Evolutionary conservation across 2,113 vertebrate species (phyloP), one percentile per base, ranked within the genome.

Genomic region (Orycteropus afer): DNA sequence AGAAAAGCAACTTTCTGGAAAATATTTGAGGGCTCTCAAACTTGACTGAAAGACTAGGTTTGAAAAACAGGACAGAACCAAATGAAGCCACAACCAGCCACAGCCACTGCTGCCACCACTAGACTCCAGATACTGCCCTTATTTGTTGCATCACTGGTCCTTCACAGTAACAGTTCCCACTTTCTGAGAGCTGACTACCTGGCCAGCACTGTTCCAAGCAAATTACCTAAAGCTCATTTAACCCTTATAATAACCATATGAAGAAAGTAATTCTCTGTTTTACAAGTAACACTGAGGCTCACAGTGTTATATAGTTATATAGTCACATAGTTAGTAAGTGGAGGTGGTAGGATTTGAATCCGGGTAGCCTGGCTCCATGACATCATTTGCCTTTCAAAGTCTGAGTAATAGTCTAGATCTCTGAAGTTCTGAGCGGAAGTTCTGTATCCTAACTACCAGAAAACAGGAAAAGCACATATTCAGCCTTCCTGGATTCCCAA

Each of bases 1-100:
- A 59, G 29, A 73, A 71, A 78, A 37, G 71, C 34, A 83, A 95
- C 40, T 94, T 90, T 84, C 90, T 84, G 73, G 55, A 80, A 63
- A 2, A 2, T 69, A 55, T 4, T 76, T 34, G 71, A 67, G 73
- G 86, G 32, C 49, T 91, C 22, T 69, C 34, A 82, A 59, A 86
- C 32, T 40, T 87, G 45, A 87, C 42, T 20, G 2, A n/a, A 89
- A 57, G n/a, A 11, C 32, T 82, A 4, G 29, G 4, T 79, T n/a
- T 73, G 45, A 25, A 71, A 61, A 92, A 81, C 4, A 45, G 25
- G 14, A 74, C 4, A 51, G 87, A 88, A 85, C 7, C 25, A 47
- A 95, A 80, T 42, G 42, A 86, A 69, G 74, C 51, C n/a, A 61
- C 49, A 80, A 23, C 12, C 55, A 59, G 34, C 17, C 34, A 69